A percentile compares a stretch with the other conserved stretches of the same genome.
Conservation (phyloP, 2,888 invertebrate genomes). For the Platycnemis pennipes region DNA sequence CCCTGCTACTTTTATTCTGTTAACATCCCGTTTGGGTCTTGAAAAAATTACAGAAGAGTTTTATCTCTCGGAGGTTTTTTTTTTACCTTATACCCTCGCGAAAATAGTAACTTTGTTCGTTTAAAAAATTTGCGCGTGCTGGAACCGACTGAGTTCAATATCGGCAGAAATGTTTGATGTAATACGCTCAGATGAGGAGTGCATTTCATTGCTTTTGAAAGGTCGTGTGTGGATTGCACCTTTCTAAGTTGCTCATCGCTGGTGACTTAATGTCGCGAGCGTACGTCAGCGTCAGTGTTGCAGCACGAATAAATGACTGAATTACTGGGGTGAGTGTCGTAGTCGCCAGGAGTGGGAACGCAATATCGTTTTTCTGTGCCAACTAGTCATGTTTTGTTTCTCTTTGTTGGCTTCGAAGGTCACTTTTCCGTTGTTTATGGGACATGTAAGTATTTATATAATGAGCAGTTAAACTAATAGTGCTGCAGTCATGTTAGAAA, state of each 20-base stretch:
- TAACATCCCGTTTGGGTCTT: constrained; percentile 13
- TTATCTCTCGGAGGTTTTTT: background rate
- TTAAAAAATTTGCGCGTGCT: background rate
- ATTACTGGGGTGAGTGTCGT: background rate
- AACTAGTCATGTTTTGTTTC: too few species aligned
- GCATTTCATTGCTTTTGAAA: background rate
- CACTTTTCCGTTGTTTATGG: too few species aligned
- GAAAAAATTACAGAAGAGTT: background rate
- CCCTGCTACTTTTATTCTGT: constrained; percentile 19
- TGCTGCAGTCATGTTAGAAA: too few species aligned
- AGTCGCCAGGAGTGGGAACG: background rate
- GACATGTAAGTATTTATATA: too few species aligned
- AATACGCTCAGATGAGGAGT: background rate
- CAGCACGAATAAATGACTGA: background rate
- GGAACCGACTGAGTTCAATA: background rate
- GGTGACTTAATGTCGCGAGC: background rate
- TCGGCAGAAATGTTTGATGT: background rate
- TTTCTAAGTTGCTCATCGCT: background rate
- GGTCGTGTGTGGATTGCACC: background rate
- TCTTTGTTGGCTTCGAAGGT: too few species aligned
- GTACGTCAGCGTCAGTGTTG: background rate
- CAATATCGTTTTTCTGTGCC: background rate
- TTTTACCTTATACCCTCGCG: background rate
- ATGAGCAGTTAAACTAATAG: too few species aligned
- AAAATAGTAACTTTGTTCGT: background rate